phyloP scores from a whole-genome alignment of 2,113 vertebrate species.

The Macrotis lagotis region DNA sequence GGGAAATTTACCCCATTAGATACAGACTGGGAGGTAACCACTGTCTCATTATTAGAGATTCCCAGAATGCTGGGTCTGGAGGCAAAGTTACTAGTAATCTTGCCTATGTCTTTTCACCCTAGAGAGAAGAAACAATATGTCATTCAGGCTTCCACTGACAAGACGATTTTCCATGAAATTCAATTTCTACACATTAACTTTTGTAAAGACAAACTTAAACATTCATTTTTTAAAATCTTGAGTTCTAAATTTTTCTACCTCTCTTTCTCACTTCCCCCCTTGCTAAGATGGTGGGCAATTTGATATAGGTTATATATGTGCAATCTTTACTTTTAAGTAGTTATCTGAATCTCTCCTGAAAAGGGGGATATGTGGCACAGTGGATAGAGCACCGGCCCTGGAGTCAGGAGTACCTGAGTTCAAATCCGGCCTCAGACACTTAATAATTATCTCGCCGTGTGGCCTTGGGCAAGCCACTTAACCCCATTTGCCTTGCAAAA shows the following conservation, averaged over 20 bases:
- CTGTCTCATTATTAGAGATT: too few relatives aligned
- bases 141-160: not conserved
- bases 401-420: too few relatives aligned
- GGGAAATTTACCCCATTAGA: not conserved
- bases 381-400: too few relatives aligned
- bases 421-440: too few relatives aligned
- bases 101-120: not conserved
- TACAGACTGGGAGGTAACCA: not conserved
- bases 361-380: too few relatives aligned
- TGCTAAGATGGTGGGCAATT: not conserved
- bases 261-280: not conserved
- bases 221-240: not conserved
- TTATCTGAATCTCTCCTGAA: not conserved
- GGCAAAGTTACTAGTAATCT: not conserved
- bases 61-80: not conserved
- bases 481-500: too few relatives aligned
- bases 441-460: too few relatives aligned
- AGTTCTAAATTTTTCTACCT: not conserved
- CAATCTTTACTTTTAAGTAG: not conserved
- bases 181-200: not conserved
- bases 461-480: too few relatives aligned
- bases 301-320: not conserved
- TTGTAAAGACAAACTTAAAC: not conserved
- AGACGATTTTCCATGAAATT: not conserved
- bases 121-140: not conserved